phyloP scores from a whole-genome alignment of 2,113 vertebrate genomes.

The Abramis brama region DNA sequence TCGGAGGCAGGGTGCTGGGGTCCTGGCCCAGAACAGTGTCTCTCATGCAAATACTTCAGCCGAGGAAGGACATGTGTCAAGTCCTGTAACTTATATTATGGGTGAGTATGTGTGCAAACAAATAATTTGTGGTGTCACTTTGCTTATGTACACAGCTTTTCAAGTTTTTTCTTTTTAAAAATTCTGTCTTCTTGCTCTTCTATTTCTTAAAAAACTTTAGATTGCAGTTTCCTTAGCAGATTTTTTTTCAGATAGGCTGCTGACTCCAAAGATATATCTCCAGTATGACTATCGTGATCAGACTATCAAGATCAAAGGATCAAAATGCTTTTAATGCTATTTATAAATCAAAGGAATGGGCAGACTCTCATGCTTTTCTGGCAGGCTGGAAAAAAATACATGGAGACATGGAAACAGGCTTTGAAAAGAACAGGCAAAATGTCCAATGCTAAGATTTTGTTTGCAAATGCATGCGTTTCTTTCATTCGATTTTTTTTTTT shows the following conservation, averaged over 20 bases:
- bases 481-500: background rate
- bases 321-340: constrained; percentile 26
- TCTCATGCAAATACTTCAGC: constrained; percentile 90
- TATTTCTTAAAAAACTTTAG: background rate
- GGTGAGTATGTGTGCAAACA: constrained; percentile 75
- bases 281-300: constrained; percentile 4
- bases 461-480: background rate
- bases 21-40: constrained; percentile 91
- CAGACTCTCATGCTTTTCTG: constrained; percentile 2
- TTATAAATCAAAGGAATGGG: constrained; percentile 15
- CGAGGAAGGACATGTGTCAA: constrained; percentile 87
- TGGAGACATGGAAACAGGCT: background rate
- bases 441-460: background rate
- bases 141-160: background rate
- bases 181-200: background rate
- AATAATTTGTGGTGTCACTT: background rate
- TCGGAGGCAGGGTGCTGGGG: constrained; percentile 95
- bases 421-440: background rate
- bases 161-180: background rate
- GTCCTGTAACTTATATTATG: constrained; percentile 89
- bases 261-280: background rate
- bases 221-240: background rate
- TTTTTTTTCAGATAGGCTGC: background rate
- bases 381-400: background rate
- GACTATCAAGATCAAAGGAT: constrained; percentile 20